Evolutionary conservation across 2,797 vertebrate species (phyloP).

Genomic region (Chloroceryle inda): DNA sequence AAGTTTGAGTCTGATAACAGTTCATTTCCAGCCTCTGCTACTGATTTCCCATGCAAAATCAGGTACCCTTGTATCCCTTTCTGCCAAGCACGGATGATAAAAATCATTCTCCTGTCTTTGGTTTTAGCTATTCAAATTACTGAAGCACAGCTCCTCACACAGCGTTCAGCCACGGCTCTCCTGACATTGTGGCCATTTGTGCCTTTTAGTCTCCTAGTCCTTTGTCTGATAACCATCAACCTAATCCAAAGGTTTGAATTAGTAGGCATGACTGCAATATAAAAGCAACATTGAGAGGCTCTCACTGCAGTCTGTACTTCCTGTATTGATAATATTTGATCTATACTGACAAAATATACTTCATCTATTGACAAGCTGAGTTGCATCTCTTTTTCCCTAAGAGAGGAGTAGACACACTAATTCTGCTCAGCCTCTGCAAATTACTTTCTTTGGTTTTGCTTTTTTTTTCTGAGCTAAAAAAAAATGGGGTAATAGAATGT

Average conservation of each 20-base stretch:
- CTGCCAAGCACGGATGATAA: background rate
- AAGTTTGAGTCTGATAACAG: background rate
- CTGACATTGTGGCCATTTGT: background rate
- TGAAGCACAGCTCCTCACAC: background rate
- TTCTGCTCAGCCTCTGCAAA: background rate
- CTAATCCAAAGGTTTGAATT: background rate
- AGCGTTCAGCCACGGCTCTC: background rate
- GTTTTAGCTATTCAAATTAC: background rate
- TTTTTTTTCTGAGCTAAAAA: slow-evolving; percentile 5
- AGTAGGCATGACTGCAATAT: background rate
- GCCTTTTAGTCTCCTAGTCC: background rate
- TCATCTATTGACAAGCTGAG: background rate
- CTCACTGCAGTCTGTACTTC: background rate
- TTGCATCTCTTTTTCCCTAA: background rate
- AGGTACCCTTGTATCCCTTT: background rate
- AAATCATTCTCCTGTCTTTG: background rate
- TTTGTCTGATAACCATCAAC: background rate
- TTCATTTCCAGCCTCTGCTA: background rate
- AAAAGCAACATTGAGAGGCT: background rate
- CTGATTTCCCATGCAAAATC: background rate
- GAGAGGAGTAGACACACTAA: background rate
- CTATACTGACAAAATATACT: slow-evolving; percentile 19
- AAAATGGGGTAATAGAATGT: slow-evolving; percentile 44
- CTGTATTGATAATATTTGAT: slow-evolving; percentile 24
- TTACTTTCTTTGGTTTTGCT: slow-evolving; percentile 11